Base-by-base conservation (phyloP, 2,888 invertebrate species). In the Acleris laterana region DNA sequence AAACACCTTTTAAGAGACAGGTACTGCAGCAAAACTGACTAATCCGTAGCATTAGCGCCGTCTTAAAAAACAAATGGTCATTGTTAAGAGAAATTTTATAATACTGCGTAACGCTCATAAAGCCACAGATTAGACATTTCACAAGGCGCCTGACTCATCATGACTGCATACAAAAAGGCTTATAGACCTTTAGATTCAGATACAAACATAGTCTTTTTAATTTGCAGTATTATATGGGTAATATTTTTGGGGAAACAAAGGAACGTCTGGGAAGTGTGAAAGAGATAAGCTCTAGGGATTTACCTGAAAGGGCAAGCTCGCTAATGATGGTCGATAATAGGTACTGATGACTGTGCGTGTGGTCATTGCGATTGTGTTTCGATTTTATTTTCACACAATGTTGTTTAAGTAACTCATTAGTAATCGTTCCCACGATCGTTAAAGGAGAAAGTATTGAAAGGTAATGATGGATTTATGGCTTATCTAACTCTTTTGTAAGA, bases 171-270 rank as follows among this genome's bases (percentile, higher is more conserved):
- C 13, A 13, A 38, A 13, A 38, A 38, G 38, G 13, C 38, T 13
- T 38, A 11, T 13, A 13, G 4, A 4, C 38, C 13, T 13, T 13
- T 13, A 4, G 13, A 13, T 38, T 38, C 13, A 32, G 13, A 38
- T 13, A 38, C 38, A 13, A 13, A 38, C 9, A 38, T 13, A 38
- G 13, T 9, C 13, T 13, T 13, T 38, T 38, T 38, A 3, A 38
- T 13, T 25, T 38, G 38, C 1, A 38, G 38, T 38, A 38, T 13
- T 13, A 38, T 38, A 9, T 38, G 38, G 75, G 77, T 79, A 82
- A 82, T 76, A 80, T 82, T 81, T 70, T 69, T 9, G 32, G 38
- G 73, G 71, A 72, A 79, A 78, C 77, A 77, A 79, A 78, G 72
- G 74, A 65, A 58, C 20, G 70, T 68, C 68, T 32, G 11, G n/a